A percentile compares a stretch with the other conserved stretches of the same genome.
Evolutionary conservation across 2,888 invertebrate species (phyloP).

Genomic region (Erannis defoliaria): DNA sequence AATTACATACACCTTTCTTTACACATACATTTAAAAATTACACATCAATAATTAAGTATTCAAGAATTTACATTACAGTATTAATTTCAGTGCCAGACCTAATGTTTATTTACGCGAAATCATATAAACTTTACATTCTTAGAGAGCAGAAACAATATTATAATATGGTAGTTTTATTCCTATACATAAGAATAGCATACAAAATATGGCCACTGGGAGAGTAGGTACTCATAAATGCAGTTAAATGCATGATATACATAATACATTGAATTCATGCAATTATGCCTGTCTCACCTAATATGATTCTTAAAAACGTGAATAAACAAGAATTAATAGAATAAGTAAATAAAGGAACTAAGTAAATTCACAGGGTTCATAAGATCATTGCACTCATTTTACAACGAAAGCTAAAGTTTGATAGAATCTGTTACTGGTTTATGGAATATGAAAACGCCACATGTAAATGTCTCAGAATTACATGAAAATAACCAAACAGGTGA

Average conservation of each 20-base stretch:
- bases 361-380: neutral
- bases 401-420: too few relatives aligned
- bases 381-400: neutral
- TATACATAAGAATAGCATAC: slow-evolving; percentile 67
- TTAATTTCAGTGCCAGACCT: slow-evolving; percentile 66
- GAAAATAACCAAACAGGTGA: too few relatives aligned
- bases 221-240: slow-evolving; percentile 53
- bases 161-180: slow-evolving; percentile 1
- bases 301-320: slow-evolving; percentile 12
- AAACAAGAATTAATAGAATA: neutral
- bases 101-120: slow-evolving; percentile 53
- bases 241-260: slow-evolving; percentile 47
- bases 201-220: slow-evolving; percentile 82
- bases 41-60: slow-evolving; percentile 80
- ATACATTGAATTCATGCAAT: slow-evolving; percentile 19
- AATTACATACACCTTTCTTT: slow-evolving; percentile 77
- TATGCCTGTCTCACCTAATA: slow-evolving; percentile 14
- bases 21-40: slow-evolving; percentile 78
- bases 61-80: slow-evolving; percentile 70
- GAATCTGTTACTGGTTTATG: too few relatives aligned
- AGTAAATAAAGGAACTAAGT: neutral
- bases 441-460: too few relatives aligned
- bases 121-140: slow-evolving; percentile 48
- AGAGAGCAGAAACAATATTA: slow-evolving; percentile 65
- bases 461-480: too few relatives aligned